Evolutionary conservation across 64 coral and sea anemone genomes (phyloP), one percentile per base, ranked within the genome.

Genomic region (Astreopora myriophthalma): DNA sequence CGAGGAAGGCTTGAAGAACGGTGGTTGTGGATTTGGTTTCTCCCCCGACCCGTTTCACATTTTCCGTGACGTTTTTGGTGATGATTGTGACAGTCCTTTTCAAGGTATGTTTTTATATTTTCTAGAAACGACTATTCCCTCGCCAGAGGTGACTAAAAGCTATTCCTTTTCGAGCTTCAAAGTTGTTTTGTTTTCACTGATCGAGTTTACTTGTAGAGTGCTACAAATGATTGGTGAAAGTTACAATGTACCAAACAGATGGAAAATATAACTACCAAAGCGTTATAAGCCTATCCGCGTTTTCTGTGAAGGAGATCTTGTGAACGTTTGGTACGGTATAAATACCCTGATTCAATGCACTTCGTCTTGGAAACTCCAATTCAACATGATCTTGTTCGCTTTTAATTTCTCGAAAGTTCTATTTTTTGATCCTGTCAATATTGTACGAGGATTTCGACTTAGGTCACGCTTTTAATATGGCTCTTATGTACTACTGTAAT

Each of bases 21-120:
- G 23, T 12, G 0, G 48, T 27, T 69, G 80, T 14, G 92, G 69
- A 1, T 94, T 76, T 11, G 31, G 66, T 61, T 20, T 48, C 61
- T 78, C 49, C 74, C 23, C 44, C 4, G 89, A 92, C 76, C 88
- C 88, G 8, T 35, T 79, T 24, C 51, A 86, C 49, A 73, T 91
- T 73, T 96, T 96, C 81, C 67, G 85, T 35, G 77, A 92, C 61
- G 85, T 92, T 3, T 96, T 96, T 76, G 85, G 84, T 6, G 84
- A 92, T 22, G 77, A 90, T 60, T 31, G 55, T 20, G 79, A 83
- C 9, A 63, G 79, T 29, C 79, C 79, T 3, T 85, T 90, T 25
- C 29, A 69, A 75, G 93, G 93, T 94, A 76, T 75, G 78, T 51
- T 38, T 39, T 77, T 29, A 23, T 60, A 71, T 46, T 69, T 49